Base-by-base conservation (phyloP, 1,140 invertebrate species). In the Lasaia peninsularis region DNA sequence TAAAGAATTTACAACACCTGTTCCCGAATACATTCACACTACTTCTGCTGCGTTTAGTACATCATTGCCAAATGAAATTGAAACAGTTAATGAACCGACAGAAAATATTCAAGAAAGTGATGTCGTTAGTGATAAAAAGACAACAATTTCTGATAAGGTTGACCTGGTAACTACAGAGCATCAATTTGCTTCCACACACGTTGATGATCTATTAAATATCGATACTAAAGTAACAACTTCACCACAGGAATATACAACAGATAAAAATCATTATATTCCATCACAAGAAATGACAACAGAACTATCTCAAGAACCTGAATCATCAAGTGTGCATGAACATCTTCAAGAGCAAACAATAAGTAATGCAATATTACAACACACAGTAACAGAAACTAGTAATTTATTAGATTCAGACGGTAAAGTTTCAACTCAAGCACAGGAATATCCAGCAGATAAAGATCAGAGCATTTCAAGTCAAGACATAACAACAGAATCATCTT, bases 231-330 rank as follows among this genome's bases (percentile, higher is more conserved):
- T 6, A 6, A 6, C 24, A 52, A 52, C n/a, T 16, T 12, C 14
- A 31, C 24, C 31, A 58, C 52, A 31, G 32, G 54, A 60, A 50
- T 63, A 58, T 14, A 65, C 62, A 11, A 65, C 61, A 62, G 24
- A 28, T 6, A 28, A 0, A 28, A 28, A 28, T 6, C 52, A 50
- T 37, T 6, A 37, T 37, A 37, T 37, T 37, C 12, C 49, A 61
- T 55, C 56, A 40, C 18, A 28, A 28, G 24, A 28, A 28, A 6
- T 28, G 8, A 1, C 8, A 7, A 28, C 24, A 28, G 24, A 28
- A 28, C 8, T 7, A 28, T 28, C 24, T 28, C 24, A n/a, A 44
- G 7, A 20, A 44, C 20, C 40, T 44, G 40, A 20, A 44, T 44
- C 16, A 11, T 44, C 5, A 4, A 20, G 16, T 44, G 14, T 1